phyloP scores from a whole-genome alignment of 2,797 vertebrate species.

The Melanogrammus aeglefinus region DNA sequence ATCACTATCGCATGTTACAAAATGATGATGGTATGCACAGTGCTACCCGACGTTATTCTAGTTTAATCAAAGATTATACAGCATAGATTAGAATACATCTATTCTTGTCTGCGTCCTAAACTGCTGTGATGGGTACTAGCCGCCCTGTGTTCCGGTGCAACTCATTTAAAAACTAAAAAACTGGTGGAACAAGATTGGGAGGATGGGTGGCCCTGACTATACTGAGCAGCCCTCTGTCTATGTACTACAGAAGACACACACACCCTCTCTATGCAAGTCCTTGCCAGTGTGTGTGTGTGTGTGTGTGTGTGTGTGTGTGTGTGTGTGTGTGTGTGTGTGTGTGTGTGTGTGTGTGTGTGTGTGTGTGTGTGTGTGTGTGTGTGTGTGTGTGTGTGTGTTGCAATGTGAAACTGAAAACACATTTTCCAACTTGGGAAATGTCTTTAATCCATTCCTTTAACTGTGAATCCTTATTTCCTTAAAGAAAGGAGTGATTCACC shows the following conservation, averaged over 20 bases:
- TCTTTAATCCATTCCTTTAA: not conserved
- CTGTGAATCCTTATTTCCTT: not conserved
- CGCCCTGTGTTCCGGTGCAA: not conserved
- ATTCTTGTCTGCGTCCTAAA: not conserved
- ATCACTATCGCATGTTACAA: not conserved
- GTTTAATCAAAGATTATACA: not conserved
- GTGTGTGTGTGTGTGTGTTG: not conserved
- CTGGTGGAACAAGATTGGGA: not conserved
- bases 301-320: not conserved
- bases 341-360: not conserved
- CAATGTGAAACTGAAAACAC: not conserved
- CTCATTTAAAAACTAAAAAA: not conserved
- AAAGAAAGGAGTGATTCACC: too few relatives aligned
- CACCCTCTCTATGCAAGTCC: not conserved
- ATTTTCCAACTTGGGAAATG: not conserved
- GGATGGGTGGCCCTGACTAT: not conserved
- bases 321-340: constrained; percentile 1
- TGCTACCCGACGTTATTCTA: not conserved
- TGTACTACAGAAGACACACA: not conserved
- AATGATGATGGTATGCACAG: not conserved
- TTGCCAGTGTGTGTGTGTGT: not conserved
- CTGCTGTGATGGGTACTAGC: not conserved
- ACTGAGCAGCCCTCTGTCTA: not conserved
- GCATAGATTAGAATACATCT: not conserved
- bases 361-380: not conserved